Evolutionary conservation across 2,888 invertebrate genomes (phyloP).

Genomic region (Tenthredo mesomela): DNA sequence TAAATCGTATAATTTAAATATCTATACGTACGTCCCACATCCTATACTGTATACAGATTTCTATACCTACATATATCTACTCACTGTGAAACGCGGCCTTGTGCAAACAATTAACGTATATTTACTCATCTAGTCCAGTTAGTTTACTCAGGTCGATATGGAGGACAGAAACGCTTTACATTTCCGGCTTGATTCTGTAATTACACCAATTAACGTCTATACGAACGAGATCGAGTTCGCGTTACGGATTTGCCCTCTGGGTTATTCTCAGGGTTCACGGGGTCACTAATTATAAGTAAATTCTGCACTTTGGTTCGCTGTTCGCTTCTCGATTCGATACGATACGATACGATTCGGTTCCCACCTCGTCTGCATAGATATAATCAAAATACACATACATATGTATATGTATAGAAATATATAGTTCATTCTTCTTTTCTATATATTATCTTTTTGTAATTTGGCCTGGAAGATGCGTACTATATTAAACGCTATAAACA

Average conservation of each 20-base stretch:
- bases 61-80: neutral
- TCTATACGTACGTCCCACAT: neutral
- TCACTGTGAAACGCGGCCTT: neutral
- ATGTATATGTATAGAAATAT: neutral
- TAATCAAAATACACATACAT: neutral
- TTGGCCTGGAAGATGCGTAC: neutral
- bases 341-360: neutral
- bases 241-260: conserved; percentile 28
- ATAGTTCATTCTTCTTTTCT: neutral
- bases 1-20: neutral
- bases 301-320: neutral
- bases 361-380: neutral
- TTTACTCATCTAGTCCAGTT: conserved; percentile 14
- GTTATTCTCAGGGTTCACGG: conserved; percentile 22
- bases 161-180: conserved; percentile 27
- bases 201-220: conserved; percentile 34
- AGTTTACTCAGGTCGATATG: conserved; percentile 28
- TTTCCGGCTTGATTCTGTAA: conserved; percentile 34
- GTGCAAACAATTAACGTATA: conserved; percentile 21
- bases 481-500: conserved; percentile 1
- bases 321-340: neutral
- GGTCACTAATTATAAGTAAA: conserved; percentile 15
- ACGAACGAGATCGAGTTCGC: conserved; percentile 16
- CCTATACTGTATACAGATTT: neutral
- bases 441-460: too few species aligned